These are phyloP conservation scores for Eretmocerus hayati DNA, from an alignment of 2,888 invertebrate genomes.

Conservation along the genomic window DNA sequence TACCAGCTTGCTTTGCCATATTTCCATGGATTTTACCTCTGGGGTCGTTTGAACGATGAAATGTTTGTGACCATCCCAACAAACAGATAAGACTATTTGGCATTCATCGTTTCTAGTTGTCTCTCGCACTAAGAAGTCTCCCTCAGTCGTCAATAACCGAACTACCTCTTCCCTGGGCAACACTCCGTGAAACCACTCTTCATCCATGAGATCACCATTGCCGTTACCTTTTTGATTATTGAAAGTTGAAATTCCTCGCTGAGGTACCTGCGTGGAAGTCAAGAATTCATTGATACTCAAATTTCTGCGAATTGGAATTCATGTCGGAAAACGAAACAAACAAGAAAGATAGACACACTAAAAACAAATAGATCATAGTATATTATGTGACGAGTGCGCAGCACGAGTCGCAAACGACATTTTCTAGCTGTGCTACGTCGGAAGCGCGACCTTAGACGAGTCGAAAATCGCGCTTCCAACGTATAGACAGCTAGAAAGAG, in stretches of 20 bases:
- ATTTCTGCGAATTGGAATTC: neutral
- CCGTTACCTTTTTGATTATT: slow-evolving; percentile 42
- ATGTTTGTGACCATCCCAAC: slow-evolving; percentile 94
- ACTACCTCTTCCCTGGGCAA: slow-evolving; percentile 94
- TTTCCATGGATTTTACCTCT: too few species aligned
- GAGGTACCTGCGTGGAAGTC: slow-evolving; percentile 39
- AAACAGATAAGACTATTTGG: slow-evolving; percentile 89
- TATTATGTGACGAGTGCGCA: too few species aligned
- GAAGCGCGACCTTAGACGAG: too few species aligned
- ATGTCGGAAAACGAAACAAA: too few species aligned
- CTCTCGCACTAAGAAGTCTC: slow-evolving; percentile 90
- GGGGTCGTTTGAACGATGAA: slow-evolving; percentile 93
- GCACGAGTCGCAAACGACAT: too few species aligned
- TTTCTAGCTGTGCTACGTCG: too few species aligned
- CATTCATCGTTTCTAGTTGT: slow-evolving; percentile 86
- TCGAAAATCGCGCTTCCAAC: too few species aligned
- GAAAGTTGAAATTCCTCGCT: slow-evolving; percentile 34
- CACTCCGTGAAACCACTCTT: slow-evolving; percentile 97
- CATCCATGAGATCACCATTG: slow-evolving; percentile 72
- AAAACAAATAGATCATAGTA: too few species aligned
- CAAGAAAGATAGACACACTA: too few species aligned
- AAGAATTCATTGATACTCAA: neutral
- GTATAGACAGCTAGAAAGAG: too few species aligned
- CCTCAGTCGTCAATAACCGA: slow-evolving; percentile 79
- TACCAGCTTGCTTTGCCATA: too few species aligned